These are phyloP conservation scores for Agrilus mali DNA, from an alignment of 2,888 invertebrate genomes.

Conservation along the genomic window DNA sequence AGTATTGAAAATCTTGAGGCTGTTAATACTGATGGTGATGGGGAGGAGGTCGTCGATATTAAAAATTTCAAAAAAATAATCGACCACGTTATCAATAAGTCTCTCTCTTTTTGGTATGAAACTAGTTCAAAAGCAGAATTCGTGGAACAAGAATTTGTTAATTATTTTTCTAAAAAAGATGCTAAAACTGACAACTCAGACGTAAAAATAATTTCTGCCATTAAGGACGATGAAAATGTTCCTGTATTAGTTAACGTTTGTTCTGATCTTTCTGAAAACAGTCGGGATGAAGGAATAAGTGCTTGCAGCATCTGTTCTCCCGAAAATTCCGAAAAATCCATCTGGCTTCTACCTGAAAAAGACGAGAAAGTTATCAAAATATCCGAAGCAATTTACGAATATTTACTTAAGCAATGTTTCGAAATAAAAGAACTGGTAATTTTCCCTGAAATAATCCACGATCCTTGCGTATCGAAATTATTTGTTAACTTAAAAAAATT, in stretches of 20 bases:
- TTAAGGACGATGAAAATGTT: too few species aligned
- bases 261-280: neutral
- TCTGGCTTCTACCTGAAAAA: slow-evolving; percentile 2
- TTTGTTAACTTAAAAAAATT: slow-evolving; percentile 17
- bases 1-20: slow-evolving; percentile 1
- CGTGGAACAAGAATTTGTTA: too few species aligned
- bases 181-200: too few species aligned
- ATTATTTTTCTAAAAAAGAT: too few species aligned
- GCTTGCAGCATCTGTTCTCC: neutral
- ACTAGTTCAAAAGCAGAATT: too few species aligned
- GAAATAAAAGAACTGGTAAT: slow-evolving; percentile 25
- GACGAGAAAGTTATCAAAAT: slow-evolving; percentile 16
- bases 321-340: slow-evolving; percentile 2
- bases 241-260: too few species aligned
- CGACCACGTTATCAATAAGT: too few species aligned
- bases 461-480: slow-evolving; percentile 22
- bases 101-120: too few species aligned
- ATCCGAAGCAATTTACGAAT: slow-evolving; percentile 21
- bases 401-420: slow-evolving; percentile 25
- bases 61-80: slow-evolving; percentile 2
- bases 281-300: slow-evolving; percentile 1
- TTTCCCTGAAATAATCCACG: slow-evolving; percentile 27
- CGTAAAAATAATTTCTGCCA: too few species aligned
- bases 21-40: too few species aligned
- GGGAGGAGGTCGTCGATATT: neutral